phyloP scores from a whole-genome alignment of 2,113 vertebrate genomes.

The Synchiropus splendidus region DNA sequence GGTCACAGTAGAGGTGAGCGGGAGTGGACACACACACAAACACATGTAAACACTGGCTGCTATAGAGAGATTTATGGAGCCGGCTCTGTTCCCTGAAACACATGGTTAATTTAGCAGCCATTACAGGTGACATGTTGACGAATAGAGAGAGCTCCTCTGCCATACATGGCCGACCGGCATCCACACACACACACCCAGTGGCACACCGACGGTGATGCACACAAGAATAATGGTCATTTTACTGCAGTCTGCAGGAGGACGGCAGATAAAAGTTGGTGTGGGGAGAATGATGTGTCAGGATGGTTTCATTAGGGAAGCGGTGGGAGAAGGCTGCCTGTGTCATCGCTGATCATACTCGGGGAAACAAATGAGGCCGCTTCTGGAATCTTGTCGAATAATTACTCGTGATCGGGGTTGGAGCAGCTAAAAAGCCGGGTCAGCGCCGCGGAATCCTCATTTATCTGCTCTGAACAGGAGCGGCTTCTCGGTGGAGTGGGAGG shows the following conservation, averaged over 20 bases:
- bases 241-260: slow-evolving; percentile 54
- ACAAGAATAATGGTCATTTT: slow-evolving; percentile 58
- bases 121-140: slow-evolving; percentile 67
- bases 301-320: slow-evolving; percentile 58
- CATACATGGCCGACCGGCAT: slow-evolving; percentile 57
- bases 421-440: too few species aligned
- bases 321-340: slow-evolving; percentile 47
- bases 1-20: slow-evolving; percentile 55
- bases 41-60: slow-evolving; percentile 49
- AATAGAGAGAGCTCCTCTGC: slow-evolving; percentile 58
- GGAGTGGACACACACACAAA: slow-evolving; percentile 58
- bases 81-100: slow-evolving; percentile 57
- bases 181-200: slow-evolving; percentile 44
- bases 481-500: slow-evolving; percentile 33
- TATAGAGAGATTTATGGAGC: slow-evolving; percentile 62
- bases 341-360: slow-evolving; percentile 35
- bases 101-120: slow-evolving; percentile 72
- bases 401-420: too few species aligned
- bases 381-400: too few species aligned
- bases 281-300: slow-evolving; percentile 53
- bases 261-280: slow-evolving; percentile 61
- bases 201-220: slow-evolving; percentile 4
- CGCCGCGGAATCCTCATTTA: too few species aligned
- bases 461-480: too few species aligned
- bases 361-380: slow-evolving; percentile 22